A percentile compares a stretch with the other conserved stretches of the same genome.
Evolutionary conservation across 2,888 invertebrate genomes (phyloP).

Genomic region (Cephonodes hylas): DNA sequence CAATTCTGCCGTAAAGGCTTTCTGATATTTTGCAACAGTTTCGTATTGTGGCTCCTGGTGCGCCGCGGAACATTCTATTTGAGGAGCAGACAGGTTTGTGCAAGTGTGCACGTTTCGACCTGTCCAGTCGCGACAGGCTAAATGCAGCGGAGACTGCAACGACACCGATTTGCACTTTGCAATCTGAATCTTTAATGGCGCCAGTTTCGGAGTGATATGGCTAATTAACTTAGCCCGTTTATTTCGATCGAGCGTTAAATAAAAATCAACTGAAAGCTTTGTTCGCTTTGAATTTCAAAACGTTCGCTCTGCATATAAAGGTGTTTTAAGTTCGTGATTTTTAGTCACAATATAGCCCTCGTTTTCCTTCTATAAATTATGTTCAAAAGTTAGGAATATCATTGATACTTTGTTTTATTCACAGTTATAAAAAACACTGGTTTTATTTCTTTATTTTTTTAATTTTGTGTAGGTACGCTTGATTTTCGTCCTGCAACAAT

Average conservation of each 20-base stretch:
- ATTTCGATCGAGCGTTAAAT: constrained; percentile 5
- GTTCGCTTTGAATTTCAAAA: neutral
- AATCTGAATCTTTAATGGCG: constrained; percentile 69
- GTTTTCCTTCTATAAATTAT: no score
- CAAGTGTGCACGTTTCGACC: constrained; percentile 40
- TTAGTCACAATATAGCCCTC: no score
- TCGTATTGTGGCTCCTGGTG: constrained; percentile 4
- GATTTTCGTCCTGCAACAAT: no score
- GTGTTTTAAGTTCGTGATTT: neutral
- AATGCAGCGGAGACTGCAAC: constrained; percentile 64
- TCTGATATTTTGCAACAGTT: neutral
- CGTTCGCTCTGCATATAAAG: neutral
- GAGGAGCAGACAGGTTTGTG: constrained; percentile 20
- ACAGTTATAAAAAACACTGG: no score
- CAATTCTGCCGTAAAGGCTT: no score
- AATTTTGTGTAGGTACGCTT: no score
- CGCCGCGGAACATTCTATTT: constrained; percentile 14
- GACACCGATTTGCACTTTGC: constrained; percentile 76
- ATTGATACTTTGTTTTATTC: neutral
- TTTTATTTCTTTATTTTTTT: no score
- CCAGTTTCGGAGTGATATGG: constrained; percentile 52
- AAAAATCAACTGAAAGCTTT: constrained; percentile 2
- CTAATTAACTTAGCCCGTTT: constrained; percentile 56
- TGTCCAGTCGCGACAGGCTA: constrained; percentile 57
- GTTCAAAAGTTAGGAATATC: neutral